A percentile compares a stretch with the other conserved stretches of the same genome.
Evolutionary conservation across 1,140 invertebrate genomes (phyloP).

Genomic region (Portunus trituberculatus): DNA sequence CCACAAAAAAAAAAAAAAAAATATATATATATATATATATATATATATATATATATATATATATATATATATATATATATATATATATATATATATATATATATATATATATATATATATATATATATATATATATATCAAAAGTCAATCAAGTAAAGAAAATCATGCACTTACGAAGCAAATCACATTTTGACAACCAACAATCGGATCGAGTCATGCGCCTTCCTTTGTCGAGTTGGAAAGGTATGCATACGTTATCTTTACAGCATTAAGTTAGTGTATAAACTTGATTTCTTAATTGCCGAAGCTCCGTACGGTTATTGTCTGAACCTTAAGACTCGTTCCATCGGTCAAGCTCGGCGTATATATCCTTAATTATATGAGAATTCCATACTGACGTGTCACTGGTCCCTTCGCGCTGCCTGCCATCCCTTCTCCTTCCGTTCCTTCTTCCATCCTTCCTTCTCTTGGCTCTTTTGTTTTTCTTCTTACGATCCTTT

Average conservation of each 20-base stretch:
- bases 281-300: neutral
- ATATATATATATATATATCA: too few species aligned
- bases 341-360: neutral
- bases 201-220: neutral
- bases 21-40: neutral
- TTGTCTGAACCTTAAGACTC: neutral
- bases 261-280: neutral
- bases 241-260: neutral
- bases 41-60: constrained; percentile 54
- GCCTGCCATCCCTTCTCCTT: neutral
- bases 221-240: neutral
- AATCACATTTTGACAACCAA: neutral
- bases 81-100: constrained; percentile 51
- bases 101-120: constrained; percentile 48
- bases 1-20: too few species aligned
- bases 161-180: neutral
- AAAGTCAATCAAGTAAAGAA: neutral
- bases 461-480: neutral
- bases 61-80: constrained; percentile 58
- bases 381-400: constrained; percentile 23
- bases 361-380: neutral
- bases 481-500: neutral
- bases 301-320: neutral
- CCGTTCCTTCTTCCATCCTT: neutral
- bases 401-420: neutral